These are phyloP conservation scores for Capromys pilorides DNA, from an alignment of 2,797 vertebrate species.

Conservation along the genomic window DNA sequence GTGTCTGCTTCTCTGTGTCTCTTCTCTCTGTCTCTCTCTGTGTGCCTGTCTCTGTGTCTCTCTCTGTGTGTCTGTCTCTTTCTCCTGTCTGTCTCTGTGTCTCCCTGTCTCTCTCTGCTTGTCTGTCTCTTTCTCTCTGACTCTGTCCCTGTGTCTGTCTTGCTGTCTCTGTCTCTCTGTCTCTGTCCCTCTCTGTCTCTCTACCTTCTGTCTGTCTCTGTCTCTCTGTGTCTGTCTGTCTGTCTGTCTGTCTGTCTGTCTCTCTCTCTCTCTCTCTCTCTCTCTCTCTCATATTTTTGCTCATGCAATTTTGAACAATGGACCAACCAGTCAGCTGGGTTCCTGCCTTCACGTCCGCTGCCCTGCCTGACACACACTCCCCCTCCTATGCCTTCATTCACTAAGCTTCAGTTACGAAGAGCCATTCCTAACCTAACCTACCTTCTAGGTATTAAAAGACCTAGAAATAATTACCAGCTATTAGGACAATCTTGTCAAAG, in stretches of 20 bases:
- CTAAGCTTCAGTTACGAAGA: not conserved
- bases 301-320: not conserved
- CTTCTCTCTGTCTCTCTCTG: not conserved
- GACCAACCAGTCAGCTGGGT: not conserved
- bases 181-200: no score
- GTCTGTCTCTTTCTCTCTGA: not conserved
- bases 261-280: not conserved
- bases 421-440: no score
- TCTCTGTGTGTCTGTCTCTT: not conserved
- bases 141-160: not conserved
- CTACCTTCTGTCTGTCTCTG: not conserved
- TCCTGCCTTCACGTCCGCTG: not conserved
- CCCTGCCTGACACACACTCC: not conserved
- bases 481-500: not conserved
- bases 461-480: not conserved
- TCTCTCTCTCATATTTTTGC: not conserved
- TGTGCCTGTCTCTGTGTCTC: no score
- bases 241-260: not conserved
- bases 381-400: not conserved
- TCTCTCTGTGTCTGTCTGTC: no score
- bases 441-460: not conserved
- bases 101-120: not conserved
- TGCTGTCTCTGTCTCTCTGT: not conserved
- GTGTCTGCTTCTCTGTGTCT: no score
- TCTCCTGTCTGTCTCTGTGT: no score